phyloP scores from a whole-genome alignment of 2,113 vertebrate genomes.

The Turdus rufiventris region DNA sequence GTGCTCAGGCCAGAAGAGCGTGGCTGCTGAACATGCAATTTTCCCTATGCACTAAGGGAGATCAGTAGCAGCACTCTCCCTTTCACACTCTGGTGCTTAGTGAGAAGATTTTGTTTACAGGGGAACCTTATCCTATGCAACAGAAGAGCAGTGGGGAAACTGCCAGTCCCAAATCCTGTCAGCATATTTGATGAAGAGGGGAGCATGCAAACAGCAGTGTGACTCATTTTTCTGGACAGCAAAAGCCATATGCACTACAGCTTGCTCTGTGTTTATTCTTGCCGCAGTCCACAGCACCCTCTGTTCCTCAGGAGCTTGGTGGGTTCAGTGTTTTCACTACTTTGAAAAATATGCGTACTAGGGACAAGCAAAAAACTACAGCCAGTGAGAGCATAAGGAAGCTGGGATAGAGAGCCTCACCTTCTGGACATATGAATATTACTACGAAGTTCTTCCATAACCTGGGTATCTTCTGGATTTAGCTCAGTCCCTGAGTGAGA shows the following conservation, averaged over 20 bases:
- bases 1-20: not conserved
- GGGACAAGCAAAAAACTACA: not conserved
- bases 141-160: not conserved
- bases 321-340: not conserved
- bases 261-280: not conserved
- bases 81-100: not conserved
- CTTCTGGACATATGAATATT: not conserved
- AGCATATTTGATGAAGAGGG: not conserved
- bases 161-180: not conserved
- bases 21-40: not conserved
- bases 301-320: not conserved
- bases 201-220: not conserved
- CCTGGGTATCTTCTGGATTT: not conserved
- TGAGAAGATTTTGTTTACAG: not conserved
- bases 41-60: fast-evolving
- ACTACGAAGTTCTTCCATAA: not conserved
- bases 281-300: fast-evolving
- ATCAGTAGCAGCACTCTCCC: not conserved
- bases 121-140: not conserved
- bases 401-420: not conserved
- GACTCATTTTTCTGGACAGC: not conserved
- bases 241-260: not conserved
- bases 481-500: not conserved
- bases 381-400: not conserved
- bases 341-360: not conserved